phyloP scores from a whole-genome alignment of 2,113 vertebrate species.

The Geococcyx californianus region DNA sequence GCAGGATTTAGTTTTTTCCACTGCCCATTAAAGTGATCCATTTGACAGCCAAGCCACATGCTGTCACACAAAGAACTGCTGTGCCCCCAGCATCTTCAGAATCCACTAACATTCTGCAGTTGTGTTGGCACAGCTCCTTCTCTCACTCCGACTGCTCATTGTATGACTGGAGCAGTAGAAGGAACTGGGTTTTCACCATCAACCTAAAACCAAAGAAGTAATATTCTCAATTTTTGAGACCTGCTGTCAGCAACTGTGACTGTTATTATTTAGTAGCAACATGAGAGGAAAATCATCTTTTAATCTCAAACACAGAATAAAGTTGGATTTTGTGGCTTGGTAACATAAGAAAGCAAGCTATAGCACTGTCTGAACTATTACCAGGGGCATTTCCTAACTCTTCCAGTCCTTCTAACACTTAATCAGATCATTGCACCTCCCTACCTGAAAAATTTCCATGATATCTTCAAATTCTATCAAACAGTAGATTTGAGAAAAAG shows the following conservation, averaged over 20 bases:
- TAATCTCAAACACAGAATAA: neutral
- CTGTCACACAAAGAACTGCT: neutral
- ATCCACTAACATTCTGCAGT: neutral
- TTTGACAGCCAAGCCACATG: neutral
- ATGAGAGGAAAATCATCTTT: neutral
- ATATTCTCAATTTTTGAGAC: neutral
- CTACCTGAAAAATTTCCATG: neutral
- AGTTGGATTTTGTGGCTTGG: neutral
- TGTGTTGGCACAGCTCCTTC: neutral
- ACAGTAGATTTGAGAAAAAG: neutral
- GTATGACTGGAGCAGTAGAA: rapidly evolving
- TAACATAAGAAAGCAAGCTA: neutral
- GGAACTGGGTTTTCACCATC: neutral
- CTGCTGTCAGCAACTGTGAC: neutral
- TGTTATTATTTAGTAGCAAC: neutral
- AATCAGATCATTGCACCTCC: neutral
- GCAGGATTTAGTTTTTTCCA: neutral
- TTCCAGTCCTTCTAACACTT: neutral
- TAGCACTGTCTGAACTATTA: neutral
- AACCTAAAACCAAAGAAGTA: neutral
- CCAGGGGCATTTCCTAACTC: neutral
- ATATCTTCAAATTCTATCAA: neutral
- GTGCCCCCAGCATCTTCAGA: neutral
- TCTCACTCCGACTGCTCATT: rapidly evolving
- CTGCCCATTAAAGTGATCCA: neutral